Evolutionary conservation across 2,797 vertebrate species (phyloP).

Genomic region (Fistularia tabacaria): DNA sequence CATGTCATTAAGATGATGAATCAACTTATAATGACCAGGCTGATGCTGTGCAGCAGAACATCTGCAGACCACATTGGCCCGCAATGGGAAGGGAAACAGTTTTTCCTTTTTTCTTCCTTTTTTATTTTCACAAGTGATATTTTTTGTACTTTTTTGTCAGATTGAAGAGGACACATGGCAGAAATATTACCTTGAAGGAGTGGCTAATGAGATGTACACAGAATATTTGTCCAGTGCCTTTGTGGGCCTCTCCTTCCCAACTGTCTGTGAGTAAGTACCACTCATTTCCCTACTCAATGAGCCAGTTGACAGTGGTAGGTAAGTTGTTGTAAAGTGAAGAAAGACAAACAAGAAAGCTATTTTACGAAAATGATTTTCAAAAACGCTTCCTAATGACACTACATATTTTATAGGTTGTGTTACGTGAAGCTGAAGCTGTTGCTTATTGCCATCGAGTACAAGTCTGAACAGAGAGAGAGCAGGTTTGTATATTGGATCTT

Average conservation of each 20-base stretch:
- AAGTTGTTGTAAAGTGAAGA: background rate
- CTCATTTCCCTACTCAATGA: slow-evolving; percentile 19
- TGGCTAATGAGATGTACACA: slow-evolving; percentile 99
- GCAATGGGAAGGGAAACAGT: slow-evolving; percentile 33
- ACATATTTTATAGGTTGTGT: slow-evolving; percentile 84
- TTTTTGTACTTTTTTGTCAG: slow-evolving; percentile 67
- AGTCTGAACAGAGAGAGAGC: slow-evolving; percentile 97
- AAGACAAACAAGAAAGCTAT: background rate
- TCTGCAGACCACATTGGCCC: slow-evolving; percentile 69
- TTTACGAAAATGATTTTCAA: background rate
- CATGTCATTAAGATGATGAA: slow-evolving; percentile 73
- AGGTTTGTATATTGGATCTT: slow-evolving; percentile 78
- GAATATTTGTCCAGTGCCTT: slow-evolving; percentile 99
- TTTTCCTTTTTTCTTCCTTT: slow-evolving; percentile 14
- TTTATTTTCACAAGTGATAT: slow-evolving; percentile 18
- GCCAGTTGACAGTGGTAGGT: slow-evolving; percentile 35
- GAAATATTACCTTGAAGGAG: slow-evolving; percentile 99
- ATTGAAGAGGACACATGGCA: slow-evolving; percentile 99
- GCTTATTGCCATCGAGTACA: slow-evolving; percentile 99
- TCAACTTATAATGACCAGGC: slow-evolving; percentile 67
- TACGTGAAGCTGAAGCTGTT: slow-evolving; percentile 98
- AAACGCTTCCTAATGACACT: slow-evolving; percentile 24
- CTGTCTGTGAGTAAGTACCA: slow-evolving; percentile 96
- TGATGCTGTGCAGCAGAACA: slow-evolving; percentile 64
- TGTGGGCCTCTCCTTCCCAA: slow-evolving; percentile 97